Conservation (phyloP, 2,113 vertebrate species). For the Protobothrops mucrosquamatus region DNA sequence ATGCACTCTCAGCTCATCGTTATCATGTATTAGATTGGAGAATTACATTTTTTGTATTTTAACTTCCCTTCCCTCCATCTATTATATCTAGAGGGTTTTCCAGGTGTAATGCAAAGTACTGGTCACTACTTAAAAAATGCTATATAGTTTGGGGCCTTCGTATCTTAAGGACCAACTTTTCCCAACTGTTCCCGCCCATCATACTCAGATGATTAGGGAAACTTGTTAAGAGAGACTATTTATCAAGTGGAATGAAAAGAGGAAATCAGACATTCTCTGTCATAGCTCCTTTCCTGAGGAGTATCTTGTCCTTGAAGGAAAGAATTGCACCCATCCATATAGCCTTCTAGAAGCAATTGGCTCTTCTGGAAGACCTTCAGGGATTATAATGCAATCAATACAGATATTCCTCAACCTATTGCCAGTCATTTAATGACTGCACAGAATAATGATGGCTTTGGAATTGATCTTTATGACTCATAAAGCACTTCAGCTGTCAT, state of each 20-base stretch:
- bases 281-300: background rate
- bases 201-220: background rate
- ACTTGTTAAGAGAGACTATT: background rate
- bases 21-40: background rate
- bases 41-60: background rate
- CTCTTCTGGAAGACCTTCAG: too few species aligned
- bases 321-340: background rate
- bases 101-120: background rate
- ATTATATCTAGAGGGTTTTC: background rate
- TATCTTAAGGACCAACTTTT: background rate
- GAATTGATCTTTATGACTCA: background rate
- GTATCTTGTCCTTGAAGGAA: background rate
- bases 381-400: too few species aligned
- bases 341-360: too few species aligned
- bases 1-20: background rate
- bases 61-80: background rate
- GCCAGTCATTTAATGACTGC: too few species aligned
- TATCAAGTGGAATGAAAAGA: background rate
- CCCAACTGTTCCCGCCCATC: background rate
- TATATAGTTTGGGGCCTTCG: background rate
- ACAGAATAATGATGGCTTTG: background rate
- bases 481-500: background rate
- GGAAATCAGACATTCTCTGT: background rate
- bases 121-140: background rate
- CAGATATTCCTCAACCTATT: too few species aligned